Percentiles rank a stretch among this genome's conserved stretches.
Evolutionary conservation across 2,888 invertebrate species (phyloP).

Genomic region (Hermodice carunculata): DNA sequence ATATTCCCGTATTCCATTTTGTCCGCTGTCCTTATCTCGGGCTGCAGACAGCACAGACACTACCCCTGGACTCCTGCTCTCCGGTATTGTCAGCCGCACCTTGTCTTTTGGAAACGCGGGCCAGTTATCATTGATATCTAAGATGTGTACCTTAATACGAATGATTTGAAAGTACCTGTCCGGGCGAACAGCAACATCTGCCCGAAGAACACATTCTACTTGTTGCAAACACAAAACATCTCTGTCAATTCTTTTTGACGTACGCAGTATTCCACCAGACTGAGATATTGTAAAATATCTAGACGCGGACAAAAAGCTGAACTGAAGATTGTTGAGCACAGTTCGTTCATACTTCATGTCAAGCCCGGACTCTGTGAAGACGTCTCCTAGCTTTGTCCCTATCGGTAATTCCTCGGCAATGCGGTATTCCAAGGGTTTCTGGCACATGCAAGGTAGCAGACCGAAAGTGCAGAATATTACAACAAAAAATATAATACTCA

Average conservation of each 20-base stretch:
- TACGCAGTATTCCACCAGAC: constrained; percentile 34
- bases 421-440: no score
- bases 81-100: constrained; percentile 30
- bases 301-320: constrained; percentile 35
- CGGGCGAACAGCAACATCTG: constrained; percentile 38
- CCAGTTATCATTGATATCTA: constrained; percentile 41
- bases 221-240: constrained; percentile 37
- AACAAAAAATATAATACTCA: no score
- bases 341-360: constrained; percentile 2
- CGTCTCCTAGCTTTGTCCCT: constrained; percentile 50
- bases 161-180: constrained; percentile 34
- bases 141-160: constrained; percentile 36
- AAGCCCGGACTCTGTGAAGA: constrained; percentile 65
- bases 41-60: constrained; percentile 37
- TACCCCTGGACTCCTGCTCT: constrained; percentile 29
- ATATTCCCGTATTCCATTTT: constrained; percentile 32
- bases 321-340: constrained; percentile 26
- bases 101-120: constrained; percentile 33
- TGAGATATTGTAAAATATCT: constrained; percentile 34
- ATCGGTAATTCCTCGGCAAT: constrained; percentile 54
- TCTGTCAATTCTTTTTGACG: constrained; percentile 34
- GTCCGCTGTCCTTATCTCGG: constrained; percentile 35
- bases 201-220: constrained; percentile 30
- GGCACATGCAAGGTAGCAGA: no score
- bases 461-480: no score